phyloP scores from a whole-genome alignment of 2,113 vertebrate species.

The Toxotes jaculatrix region DNA sequence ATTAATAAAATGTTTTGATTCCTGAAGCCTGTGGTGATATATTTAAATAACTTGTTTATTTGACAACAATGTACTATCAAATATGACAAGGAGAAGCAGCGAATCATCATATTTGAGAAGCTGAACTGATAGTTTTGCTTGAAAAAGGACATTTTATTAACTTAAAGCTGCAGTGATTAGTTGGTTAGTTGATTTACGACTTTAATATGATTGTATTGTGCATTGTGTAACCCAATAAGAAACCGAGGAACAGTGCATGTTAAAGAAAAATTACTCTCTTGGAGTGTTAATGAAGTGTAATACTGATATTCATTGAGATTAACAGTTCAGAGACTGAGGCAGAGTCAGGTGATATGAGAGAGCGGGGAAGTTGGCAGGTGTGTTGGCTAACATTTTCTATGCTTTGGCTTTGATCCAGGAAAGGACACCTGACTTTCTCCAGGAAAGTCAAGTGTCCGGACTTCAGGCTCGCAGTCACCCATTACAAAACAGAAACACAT shows the following conservation, averaged over 20 bases:
- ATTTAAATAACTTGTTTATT: no score
- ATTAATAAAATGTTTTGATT: no score
- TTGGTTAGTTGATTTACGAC: no score
- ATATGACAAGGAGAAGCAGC: no score
- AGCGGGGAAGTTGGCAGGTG: slow-evolving; percentile 24
- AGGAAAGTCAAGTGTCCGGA: slow-evolving; percentile 30
- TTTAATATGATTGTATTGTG: no score
- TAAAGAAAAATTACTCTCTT: background rate
- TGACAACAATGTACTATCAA: no score
- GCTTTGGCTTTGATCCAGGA: slow-evolving; percentile 39
- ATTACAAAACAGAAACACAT: background rate
- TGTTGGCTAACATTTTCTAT: slow-evolving; percentile 21
- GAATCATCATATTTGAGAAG: background rate
- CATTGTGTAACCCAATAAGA: background rate
- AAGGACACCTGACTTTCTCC: slow-evolving; percentile 26
- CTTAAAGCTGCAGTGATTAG: background rate
- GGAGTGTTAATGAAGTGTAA: background rate
- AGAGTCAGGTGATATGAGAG: slow-evolving; percentile 17
- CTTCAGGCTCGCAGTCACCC: slow-evolving; percentile 2
- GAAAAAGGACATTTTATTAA: background rate
- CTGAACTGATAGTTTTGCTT: background rate
- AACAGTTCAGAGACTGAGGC: background rate
- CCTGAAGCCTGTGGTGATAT: no score
- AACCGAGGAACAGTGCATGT: background rate
- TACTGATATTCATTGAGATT: background rate